Evolutionary conservation across 2,797 vertebrate genomes (phyloP).

Genomic region (Eupleurogrammus muticus): DNA sequence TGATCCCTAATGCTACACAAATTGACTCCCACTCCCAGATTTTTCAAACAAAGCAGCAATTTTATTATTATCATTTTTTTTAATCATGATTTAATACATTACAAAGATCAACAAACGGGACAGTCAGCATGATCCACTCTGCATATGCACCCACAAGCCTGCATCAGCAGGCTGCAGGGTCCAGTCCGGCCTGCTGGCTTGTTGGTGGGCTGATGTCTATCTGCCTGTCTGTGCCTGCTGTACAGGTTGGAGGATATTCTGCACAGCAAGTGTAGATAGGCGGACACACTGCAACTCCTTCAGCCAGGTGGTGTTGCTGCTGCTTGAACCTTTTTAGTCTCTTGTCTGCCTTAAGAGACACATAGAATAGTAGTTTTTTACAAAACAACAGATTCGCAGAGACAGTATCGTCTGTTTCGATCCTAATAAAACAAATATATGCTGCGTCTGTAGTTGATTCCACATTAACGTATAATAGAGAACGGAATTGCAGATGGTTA

Average conservation of each 20-base stretch:
- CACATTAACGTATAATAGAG: not conserved
- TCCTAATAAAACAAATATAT: not conserved
- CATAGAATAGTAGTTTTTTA: constrained; percentile 11
- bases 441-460: not conserved
- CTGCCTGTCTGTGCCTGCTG: constrained; percentile 99
- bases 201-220: constrained; percentile 93
- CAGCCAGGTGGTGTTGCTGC: constrained; percentile 78
- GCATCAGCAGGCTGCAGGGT: constrained; percentile 32
- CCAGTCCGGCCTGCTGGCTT: constrained; percentile 55
- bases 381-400: not conserved
- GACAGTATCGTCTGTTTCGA: not conserved
- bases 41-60: not conserved
- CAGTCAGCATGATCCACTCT: not conserved
- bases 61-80: constrained; percentile 27
- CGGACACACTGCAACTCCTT: constrained; percentile 97
- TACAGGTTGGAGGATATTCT: constrained; percentile 98
- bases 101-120: constrained; percentile 1
- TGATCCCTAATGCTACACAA: not conserved
- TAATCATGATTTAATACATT: constrained; percentile 1
- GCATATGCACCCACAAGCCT: not conserved
- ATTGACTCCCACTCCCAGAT: not conserved
- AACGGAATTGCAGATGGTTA: constrained; percentile 29
- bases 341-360: constrained; percentile 10
- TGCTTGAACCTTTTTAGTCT: constrained; percentile 25
- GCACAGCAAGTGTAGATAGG: constrained; percentile 99